Base-by-base conservation (phyloP, 2,797 vertebrate species). In the Lithobates pipiens region DNA sequence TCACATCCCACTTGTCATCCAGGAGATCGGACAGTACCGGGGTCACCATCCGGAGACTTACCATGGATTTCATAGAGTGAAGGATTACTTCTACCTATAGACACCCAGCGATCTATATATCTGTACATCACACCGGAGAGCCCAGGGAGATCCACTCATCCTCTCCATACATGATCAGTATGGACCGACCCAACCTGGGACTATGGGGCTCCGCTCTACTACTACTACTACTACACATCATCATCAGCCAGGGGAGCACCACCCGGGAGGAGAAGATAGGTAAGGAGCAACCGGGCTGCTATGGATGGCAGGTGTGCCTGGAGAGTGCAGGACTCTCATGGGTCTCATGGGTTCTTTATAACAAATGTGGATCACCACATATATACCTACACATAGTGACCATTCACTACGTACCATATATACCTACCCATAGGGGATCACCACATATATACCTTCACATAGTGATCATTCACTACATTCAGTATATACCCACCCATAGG, bases 211-310 rank as follows among this genome's bases (percentile, higher is more conserved):
- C 88, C 74, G 81, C 86, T 89, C 87, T 91, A 63, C 87, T 89
- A 80, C 70, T 85, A 86, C 88, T 91, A 63, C 87, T 89, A 80
- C 70, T 85, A 86, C 88, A 90, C 27, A 61, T 91, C 86, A 89
- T 92, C 6, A 86, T 90, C 3, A 86, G 82, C 13, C 65, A 71
- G 67, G 2, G 89, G 39, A 76, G 36, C 23, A 29, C 78, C 15
- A 88, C 91, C 36, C 90, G 89, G 88, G 92, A 92, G 73, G 93
- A 93, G 4, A 94, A 91, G 90, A 91, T 86, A 92, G 94, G 93
- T 94, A 90, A 42, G 76, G 15, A 18, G 16, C 5, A 18, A 2
- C 50, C 13, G 3, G 16, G 4, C 16, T 54, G 13, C 50, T 54
- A 5, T 16, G 50, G 15, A 0, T 18, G 50, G 0, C 4, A 54